Conservation (phyloP, 2,797 vertebrate species). For the Sciaenops ocellatus region DNA sequence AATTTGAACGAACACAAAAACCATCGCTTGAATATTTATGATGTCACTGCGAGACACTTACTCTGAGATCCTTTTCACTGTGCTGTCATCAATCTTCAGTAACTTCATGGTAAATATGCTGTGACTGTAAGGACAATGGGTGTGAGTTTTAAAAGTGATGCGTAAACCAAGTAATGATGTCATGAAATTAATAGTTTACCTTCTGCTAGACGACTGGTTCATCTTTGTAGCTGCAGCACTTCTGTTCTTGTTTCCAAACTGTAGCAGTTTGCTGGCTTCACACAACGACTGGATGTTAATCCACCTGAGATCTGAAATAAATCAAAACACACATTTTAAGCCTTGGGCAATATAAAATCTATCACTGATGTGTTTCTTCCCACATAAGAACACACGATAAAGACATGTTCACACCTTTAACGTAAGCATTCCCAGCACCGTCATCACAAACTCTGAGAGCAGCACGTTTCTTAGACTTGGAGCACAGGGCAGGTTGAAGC, state of each 20-base stretch:
- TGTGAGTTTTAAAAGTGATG: neutral
- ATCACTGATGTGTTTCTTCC: neutral
- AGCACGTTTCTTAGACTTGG: constrained; percentile 85
- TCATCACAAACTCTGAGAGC: constrained; percentile 91
- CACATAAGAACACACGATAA: neutral
- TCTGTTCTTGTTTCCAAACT: constrained; percentile 91
- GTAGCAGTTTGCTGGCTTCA: constrained; percentile 89
- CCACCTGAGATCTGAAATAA: constrained; percentile 89
- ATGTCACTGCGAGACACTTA: constrained; percentile 74
- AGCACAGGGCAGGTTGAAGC: constrained; percentile 77
- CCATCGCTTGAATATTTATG: too few relatives aligned
- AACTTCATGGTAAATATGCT: constrained; percentile 93
- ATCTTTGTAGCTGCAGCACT: constrained; percentile 92
- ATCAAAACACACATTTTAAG: neutral
- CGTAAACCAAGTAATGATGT: neutral
- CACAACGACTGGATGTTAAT: constrained; percentile 87
- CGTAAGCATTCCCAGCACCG: constrained; percentile 88
- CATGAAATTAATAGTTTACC: constrained; percentile 62
- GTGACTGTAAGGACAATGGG: constrained; percentile 82
- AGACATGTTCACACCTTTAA: constrained; percentile 84
- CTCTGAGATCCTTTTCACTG: constrained; percentile 87
- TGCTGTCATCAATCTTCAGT: constrained; percentile 80
- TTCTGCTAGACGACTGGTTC: constrained; percentile 94
- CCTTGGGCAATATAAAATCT: neutral
- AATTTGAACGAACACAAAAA: neutral